Percentiles rank a stretch among this genome's conserved stretches.
phyloP scores from a whole-genome alignment of 2,888 invertebrate species.

The Nemotelus pantherinus region DNA sequence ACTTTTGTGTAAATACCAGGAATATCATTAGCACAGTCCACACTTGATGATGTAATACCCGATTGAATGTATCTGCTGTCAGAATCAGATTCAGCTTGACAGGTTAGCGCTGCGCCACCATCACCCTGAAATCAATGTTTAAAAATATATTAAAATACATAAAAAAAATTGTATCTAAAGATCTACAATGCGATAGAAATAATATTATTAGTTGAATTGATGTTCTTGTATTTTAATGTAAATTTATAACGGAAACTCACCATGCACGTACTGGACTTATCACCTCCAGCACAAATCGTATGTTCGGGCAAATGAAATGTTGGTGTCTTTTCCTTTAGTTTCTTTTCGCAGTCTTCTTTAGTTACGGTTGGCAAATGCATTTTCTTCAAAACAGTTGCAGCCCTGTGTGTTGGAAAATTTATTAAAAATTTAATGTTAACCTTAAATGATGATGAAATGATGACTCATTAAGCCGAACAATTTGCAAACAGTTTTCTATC shows the following conservation, averaged over 20 bases:
- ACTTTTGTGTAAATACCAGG: slow-evolving; percentile 73
- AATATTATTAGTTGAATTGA: slow-evolving; percentile 18
- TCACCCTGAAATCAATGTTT: slow-evolving; percentile 69
- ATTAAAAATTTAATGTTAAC: no score
- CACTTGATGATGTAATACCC: slow-evolving; percentile 70
- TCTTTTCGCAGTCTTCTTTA: slow-evolving; percentile 67
- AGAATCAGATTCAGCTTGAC: slow-evolving; percentile 66
- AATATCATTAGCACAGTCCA: slow-evolving; percentile 71
- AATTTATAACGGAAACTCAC: slow-evolving; percentile 20
- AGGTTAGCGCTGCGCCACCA: slow-evolving; percentile 78
- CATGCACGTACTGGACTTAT: slow-evolving; percentile 45
- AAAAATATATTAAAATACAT: background rate
- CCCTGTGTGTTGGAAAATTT: background rate
- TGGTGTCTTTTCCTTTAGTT: slow-evolving; percentile 43
- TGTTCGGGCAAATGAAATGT: slow-evolving; percentile 32
- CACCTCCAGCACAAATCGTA: slow-evolving; percentile 46
- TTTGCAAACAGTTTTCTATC: no score
- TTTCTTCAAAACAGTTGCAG: slow-evolving; percentile 68
- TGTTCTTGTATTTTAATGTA: background rate
- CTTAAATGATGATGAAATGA: background rate
- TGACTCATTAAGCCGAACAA: no score
- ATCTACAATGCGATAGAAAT: no score
- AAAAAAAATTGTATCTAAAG: no score
- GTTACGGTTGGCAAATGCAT: slow-evolving; percentile 73
- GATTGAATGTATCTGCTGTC: slow-evolving; percentile 69